These are phyloP conservation scores for Rhinichthys klamathensis DNA, from an alignment of 2,113 vertebrate species.

Conservation along the genomic window DNA sequence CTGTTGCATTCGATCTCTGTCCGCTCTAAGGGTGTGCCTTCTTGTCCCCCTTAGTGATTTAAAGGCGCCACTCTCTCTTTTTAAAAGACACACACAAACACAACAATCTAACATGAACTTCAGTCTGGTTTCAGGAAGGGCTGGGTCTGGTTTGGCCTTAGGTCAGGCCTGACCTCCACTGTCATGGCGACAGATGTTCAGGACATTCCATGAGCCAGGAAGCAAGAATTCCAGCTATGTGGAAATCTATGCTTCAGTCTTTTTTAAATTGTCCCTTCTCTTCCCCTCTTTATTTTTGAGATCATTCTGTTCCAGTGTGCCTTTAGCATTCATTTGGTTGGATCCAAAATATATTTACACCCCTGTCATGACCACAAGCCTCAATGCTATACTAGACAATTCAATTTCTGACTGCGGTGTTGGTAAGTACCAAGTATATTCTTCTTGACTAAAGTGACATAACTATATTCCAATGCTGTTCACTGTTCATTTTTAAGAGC, in stretches of 20 bases:
- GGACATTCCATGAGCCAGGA: constrained; percentile 70
- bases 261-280: constrained; percentile 8
- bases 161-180: constrained; percentile 64
- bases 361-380: constrained; percentile 60
- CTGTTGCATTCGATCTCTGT: constrained; percentile 64
- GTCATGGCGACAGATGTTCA: constrained; percentile 76
- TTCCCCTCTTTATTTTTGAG: constrained; percentile 30
- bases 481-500: constrained; percentile 51
- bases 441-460: constrained; percentile 38
- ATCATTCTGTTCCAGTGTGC: neutral
- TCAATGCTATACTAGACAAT: constrained; percentile 56
- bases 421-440: constrained; percentile 39
- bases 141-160: constrained; percentile 53
- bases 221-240: constrained; percentile 74
- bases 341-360: constrained; percentile 66
- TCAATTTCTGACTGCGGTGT: constrained; percentile 52
- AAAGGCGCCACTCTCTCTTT: constrained; percentile 22
- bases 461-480: constrained; percentile 28
- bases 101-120: constrained; percentile 12
- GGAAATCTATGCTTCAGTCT: constrained; percentile 58
- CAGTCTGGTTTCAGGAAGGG: constrained; percentile 44
- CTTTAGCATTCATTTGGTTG: constrained; percentile 2
- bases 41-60: constrained; percentile 44
- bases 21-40: constrained; percentile 47
- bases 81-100: constrained; percentile 9